These are phyloP conservation scores for Zygaena filipendulae DNA, from an alignment of 2,888 invertebrate genomes.

Conservation along the genomic window DNA sequence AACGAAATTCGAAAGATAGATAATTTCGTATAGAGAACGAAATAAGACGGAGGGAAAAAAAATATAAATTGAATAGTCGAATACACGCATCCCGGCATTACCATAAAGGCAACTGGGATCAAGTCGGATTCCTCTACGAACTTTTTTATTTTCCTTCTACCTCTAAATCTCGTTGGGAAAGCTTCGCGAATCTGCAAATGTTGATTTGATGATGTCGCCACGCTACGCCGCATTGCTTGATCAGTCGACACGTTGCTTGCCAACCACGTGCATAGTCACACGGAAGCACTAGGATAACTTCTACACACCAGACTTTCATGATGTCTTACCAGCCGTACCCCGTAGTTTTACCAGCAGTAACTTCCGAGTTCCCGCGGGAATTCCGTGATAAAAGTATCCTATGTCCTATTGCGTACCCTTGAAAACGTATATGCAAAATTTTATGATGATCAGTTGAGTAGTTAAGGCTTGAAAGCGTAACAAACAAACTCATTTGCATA, in stretches of 20 bases:
- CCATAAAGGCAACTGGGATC: conserved; percentile 68
- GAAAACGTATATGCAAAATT: too few species aligned
- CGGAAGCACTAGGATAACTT: too few species aligned
- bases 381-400: too few species aligned
- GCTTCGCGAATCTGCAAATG: conserved; percentile 70
- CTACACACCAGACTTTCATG: too few species aligned
- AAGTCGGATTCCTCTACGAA: conserved; percentile 66
- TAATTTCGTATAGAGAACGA: conserved; percentile 63
- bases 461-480: too few species aligned
- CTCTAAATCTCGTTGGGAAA: conserved; percentile 66
- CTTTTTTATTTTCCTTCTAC: conserved; percentile 69
- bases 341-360: too few species aligned
- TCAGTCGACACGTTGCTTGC: conserved; percentile 20
- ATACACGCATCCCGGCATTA: conserved; percentile 68
- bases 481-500: too few species aligned
- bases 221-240: conserved; percentile 10
- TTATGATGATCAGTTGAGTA: too few species aligned
- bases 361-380: too few species aligned
- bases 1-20: conserved; percentile 68
- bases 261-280: too few species aligned
- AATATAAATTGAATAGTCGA: conserved; percentile 69
- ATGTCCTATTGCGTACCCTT: too few species aligned
- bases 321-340: too few species aligned
- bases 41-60: conserved; percentile 63
- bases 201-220: conserved; percentile 64